A percentile compares a stretch with the other conserved stretches of the same genome.
Conservation (phyloP, 2,888 invertebrate genomes). For the Chalcis sispes region DNA sequence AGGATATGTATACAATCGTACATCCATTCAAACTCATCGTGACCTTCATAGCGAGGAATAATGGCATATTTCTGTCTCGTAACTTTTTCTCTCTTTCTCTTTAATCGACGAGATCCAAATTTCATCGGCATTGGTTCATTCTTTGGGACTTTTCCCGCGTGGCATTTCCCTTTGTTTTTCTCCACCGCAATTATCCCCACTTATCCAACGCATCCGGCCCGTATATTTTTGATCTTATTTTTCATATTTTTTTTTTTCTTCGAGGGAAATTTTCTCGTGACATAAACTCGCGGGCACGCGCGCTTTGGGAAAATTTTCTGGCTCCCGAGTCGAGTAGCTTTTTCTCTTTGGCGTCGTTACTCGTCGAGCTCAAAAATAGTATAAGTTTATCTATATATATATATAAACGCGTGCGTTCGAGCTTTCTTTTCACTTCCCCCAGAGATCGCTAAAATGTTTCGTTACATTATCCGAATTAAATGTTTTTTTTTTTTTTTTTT, state of each 20-base stretch:
- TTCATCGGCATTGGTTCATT: background rate
- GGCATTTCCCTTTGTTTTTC: slow-evolving; percentile 13
- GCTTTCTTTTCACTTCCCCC: background rate
- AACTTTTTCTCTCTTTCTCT: no score
- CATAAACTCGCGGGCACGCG: background rate
- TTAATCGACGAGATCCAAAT: no score
- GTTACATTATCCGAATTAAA: background rate
- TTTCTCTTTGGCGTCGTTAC: slow-evolving; percentile 19
- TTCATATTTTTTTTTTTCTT: background rate
- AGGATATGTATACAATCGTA: no score
- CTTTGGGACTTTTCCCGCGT: background rate
- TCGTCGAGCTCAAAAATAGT: slow-evolving; percentile 6
- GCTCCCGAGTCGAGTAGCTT: slow-evolving; percentile 9
- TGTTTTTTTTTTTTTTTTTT: no score
- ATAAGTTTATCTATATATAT: background rate
- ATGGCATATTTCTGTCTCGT: no score
- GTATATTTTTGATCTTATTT: no score
- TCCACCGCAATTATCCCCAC: slow-evolving; percentile 11
- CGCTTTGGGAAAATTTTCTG: slow-evolving; percentile 24
- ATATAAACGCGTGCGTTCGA: background rate
- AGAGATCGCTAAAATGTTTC: background rate
- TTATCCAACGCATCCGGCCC: background rate
- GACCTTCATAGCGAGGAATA: no score
- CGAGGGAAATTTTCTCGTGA: background rate
- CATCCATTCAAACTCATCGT: no score